Percentiles rank a stretch among this genome's conserved stretches.
These are phyloP conservation scores for Stictocephala bisonia DNA, from an alignment of 2,888 invertebrate species.

Conservation along the genomic window DNA sequence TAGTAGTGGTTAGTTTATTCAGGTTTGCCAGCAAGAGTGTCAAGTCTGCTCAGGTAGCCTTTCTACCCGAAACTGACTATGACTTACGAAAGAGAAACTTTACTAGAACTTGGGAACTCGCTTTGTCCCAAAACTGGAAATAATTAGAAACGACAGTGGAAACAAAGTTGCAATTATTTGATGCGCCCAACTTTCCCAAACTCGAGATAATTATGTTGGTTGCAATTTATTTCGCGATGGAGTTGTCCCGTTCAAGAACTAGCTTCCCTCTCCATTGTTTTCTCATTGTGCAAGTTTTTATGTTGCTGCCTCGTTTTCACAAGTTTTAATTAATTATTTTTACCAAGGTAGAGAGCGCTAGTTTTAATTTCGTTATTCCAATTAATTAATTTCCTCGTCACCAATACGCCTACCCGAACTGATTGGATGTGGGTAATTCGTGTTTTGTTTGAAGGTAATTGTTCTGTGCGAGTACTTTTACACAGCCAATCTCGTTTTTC, in stretches of 20 bases:
- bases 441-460: too few species aligned
- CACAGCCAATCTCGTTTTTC: too few species aligned
- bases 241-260: conserved; percentile 3
- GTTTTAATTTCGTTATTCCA: conserved; percentile 11
- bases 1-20: too few species aligned
- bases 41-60: too few species aligned
- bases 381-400: too few species aligned
- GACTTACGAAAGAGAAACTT: conserved; percentile 30
- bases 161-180: conserved; percentile 40
- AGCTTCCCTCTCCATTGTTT: conserved; percentile 19
- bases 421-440: too few species aligned
- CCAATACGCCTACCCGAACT: too few species aligned
- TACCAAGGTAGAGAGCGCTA: too few species aligned
- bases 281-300: conserved; percentile 1
- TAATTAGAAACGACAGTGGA: conserved; percentile 36
- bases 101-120: background rate
- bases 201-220: conserved; percentile 20
- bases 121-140: conserved; percentile 37
- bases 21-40: too few species aligned
- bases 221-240: conserved; percentile 37
- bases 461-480: too few species aligned
- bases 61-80: background rate
- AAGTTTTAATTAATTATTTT: conserved; percentile 35
- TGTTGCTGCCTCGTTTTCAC: background rate
- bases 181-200: conserved; percentile 33